Conservation (phyloP, 2,888 invertebrate genomes). For the Limnephilus rhombicus region DNA sequence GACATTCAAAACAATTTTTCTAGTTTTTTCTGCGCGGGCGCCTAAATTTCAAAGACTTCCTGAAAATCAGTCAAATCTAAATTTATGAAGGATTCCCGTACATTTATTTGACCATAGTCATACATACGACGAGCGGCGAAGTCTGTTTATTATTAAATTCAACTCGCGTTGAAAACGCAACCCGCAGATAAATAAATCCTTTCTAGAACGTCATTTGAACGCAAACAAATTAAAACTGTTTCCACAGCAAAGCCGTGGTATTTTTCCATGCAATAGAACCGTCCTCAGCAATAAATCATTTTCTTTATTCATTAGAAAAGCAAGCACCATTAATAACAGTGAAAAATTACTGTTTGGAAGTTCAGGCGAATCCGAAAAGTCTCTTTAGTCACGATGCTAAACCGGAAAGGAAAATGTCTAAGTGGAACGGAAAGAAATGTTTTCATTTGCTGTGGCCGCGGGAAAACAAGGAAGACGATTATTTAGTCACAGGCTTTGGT, state of each 20-base stretch:
- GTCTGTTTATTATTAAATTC: neutral
- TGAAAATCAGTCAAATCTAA: too few species aligned
- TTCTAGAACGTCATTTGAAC: neutral
- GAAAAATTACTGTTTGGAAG: neutral
- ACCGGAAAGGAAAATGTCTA: constrained; percentile 8
- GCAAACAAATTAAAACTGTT: neutral
- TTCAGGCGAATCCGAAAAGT: neutral
- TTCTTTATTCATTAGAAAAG: neutral
- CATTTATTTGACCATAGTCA: neutral
- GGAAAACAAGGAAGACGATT: neutral
- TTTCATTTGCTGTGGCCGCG: neutral
- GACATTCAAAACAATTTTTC: too few species aligned
- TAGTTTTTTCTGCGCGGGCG: too few species aligned
- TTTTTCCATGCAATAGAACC: neutral
- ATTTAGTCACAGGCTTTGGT: neutral
- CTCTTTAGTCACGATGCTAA: constrained; percentile 2
- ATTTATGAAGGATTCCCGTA: neutral
- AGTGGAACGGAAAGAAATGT: constrained; percentile 7
- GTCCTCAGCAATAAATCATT: neutral
- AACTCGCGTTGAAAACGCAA: neutral
- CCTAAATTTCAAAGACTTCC: too few species aligned
- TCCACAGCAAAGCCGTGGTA: neutral
- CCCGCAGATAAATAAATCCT: neutral
- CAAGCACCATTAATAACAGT: neutral
- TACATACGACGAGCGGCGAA: neutral